These are phyloP conservation scores for Trichomycterus rosablanca DNA, from an alignment of 2,113 vertebrate genomes.

Conservation along the genomic window DNA sequence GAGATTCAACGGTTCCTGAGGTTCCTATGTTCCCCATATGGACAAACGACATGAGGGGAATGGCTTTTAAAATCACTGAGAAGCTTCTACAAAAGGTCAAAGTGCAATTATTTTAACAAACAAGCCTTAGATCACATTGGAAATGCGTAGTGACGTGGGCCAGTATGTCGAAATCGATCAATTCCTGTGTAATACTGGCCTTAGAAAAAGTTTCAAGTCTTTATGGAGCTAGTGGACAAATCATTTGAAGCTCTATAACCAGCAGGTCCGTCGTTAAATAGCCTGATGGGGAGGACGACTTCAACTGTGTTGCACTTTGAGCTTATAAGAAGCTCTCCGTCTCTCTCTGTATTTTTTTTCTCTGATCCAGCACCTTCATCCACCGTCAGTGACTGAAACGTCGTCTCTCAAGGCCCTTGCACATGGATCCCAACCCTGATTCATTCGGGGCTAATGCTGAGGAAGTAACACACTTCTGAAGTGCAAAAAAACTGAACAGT, in stretches of 20 bases:
- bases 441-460: constrained; percentile 20
- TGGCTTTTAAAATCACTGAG: constrained; percentile 71
- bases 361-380: constrained; percentile 32
- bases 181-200: background rate
- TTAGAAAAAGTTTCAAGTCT: constrained; percentile 16
- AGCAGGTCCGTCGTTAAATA: constrained; percentile 10
- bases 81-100: constrained; percentile 68
- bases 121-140: constrained; percentile 22
- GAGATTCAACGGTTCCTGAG: constrained; percentile 76
- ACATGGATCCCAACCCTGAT: constrained; percentile 34
- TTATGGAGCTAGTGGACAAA: constrained; percentile 12
- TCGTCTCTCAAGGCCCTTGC: constrained; percentile 50
- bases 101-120: constrained; percentile 52
- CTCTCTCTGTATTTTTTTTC: constrained; percentile 47
- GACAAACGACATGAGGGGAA: constrained; percentile 66
- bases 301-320: constrained; percentile 67
- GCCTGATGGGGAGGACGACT: constrained; percentile 41
- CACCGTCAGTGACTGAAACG: constrained; percentile 50
- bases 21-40: constrained; percentile 75
- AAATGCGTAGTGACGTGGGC: constrained; percentile 2
- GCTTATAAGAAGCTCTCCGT: constrained; percentile 61
- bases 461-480: constrained; percentile 29
- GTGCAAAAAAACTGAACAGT: constrained; percentile 34
- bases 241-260: constrained; percentile 16
- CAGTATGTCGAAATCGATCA: constrained; percentile 2